Base-by-base conservation (phyloP, 2,888 invertebrate genomes). In the Drosophila mimetica region DNA sequence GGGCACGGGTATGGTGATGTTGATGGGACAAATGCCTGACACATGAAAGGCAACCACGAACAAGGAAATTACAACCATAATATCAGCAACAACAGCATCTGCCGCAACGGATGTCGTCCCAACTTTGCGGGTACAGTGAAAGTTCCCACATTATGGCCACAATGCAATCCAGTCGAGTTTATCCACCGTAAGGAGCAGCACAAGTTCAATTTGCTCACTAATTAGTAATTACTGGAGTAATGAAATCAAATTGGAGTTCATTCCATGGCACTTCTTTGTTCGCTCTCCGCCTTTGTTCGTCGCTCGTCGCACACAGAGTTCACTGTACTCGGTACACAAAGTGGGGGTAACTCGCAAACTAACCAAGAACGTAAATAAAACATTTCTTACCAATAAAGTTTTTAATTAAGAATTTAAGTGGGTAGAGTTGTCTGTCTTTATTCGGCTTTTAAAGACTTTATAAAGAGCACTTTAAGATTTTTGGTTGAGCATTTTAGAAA, bases 11-110 rank as follows among this genome's bases (percentile, higher is more conserved):
- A 44, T 42, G 42, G n/a, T 22, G 52, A 65, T 54, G 66, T 44
- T 72, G 74, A 71, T 74, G 80, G 64, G 83, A 77, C 75, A 79
- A 81, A 79, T 75, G 88, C 79, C 67, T 74, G 86, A 64, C 86
- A 81, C 67, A 81, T 79, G 61, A 70, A 72, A 71, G 54, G 25
- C 51, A 39, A 13, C 32, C 34, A 42, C 71, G 47, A 54, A 47
- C 37, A 57, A 44, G 67, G 64, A 79, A 77, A 87, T 77, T 71
- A 85, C 79, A 85, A 50, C 71, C 79, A 71, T 69, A 74, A 74
- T 69, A 66, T 48, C 60, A 44, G 9, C 34, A 18, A 20, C 64
- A 48, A 36, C 64, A 42, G 11, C 51, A 51, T 46, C 25, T 25
- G 25, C 36, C 18, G 41, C 39, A 52, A 20, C 41, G 74, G 66